Evolutionary conservation across 2,797 vertebrate genomes (phyloP), one percentile per base, ranked within the genome.

Genomic region (Apodemus agrarius): DNA sequence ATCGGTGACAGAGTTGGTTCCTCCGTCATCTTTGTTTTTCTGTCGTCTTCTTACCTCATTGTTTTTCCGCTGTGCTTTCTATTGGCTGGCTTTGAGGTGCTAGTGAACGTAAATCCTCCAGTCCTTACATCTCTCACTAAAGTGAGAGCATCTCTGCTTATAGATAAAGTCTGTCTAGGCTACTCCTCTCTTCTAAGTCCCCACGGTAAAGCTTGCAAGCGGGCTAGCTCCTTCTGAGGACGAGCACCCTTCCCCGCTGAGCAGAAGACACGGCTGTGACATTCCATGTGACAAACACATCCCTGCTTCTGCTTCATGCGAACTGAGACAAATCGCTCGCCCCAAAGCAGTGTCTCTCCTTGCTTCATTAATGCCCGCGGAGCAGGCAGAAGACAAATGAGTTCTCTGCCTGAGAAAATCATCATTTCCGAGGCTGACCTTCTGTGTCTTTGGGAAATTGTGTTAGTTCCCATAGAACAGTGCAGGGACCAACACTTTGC

Each of bases 401-500:
- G 52, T 76, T 86, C 13, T 83, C 96, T 91, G 74, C 49, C 52
- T 69, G 74, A 90, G 69, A 81, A 95, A 91, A 93, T 46, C 24
- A 49, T 57, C 79, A 14, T 90, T 93, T 94, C 90, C 49, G 49
- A 94, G 78, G 14, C 34, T 84, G 46, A 87, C 88, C 63, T 52
- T 89, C 2, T 2, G 24, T 80, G 26, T 93, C 69, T 94, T 94
- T 94, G 76, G 61, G 82, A 95, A 86, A 89, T 24, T 43, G 82
- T 69, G 95, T 96, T 65, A 89, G 78, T 89, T 90, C 86, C 26
- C 65, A 63, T 91, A 52, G n/a, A 89, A 89, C 19, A 69, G 46
- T 86, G 21, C 4, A 1, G n/a, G 82, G 74, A 19, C n/a, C 80
- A 97, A 54, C 2, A 7, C 7, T 79, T 94, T 82, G 37, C 91